These are phyloP conservation scores for Etheostoma nigrum DNA, from an alignment of 2,797 vertebrate genomes.

Conservation along the genomic window DNA sequence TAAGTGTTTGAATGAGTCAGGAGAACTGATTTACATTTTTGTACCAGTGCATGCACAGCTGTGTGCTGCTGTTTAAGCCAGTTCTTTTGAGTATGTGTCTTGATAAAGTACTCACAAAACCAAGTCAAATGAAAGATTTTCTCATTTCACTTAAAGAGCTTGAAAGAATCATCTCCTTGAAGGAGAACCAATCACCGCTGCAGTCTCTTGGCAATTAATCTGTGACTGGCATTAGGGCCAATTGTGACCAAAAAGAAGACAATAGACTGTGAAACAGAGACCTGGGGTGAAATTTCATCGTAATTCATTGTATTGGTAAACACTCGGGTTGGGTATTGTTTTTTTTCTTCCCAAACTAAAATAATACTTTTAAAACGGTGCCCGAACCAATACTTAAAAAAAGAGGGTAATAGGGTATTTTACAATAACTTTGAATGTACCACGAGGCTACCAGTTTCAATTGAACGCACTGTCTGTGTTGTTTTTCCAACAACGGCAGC, in stretches of 20 bases:
- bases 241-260: conserved; percentile 46
- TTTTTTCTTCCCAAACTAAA: too few relatives aligned
- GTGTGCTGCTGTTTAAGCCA: conserved; percentile 33
- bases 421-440: too few relatives aligned
- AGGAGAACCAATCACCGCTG: conserved; percentile 52
- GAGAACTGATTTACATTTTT: conserved; percentile 41
- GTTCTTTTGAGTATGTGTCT: conserved; percentile 42
- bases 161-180: conserved; percentile 48
- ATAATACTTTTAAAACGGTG: too few relatives aligned
- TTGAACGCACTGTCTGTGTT: too few relatives aligned
- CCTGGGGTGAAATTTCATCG: conserved; percentile 5
- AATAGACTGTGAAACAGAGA: conserved; percentile 50
- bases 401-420: too few relatives aligned
- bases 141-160: conserved; percentile 52
- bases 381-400: too few relatives aligned
- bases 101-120: conserved; percentile 56
- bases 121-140: conserved; percentile 65
- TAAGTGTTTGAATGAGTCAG: conserved; percentile 44
- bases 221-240: conserved; percentile 50
- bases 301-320: conserved; percentile 48
- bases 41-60: conserved; percentile 51
- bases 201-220: conserved; percentile 55
- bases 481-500: too few relatives aligned
- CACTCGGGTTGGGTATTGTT: neutral
- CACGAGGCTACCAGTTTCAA: too few relatives aligned